A percentile compares a stretch with the other conserved stretches of the same genome.
phyloP scores from a whole-genome alignment of 2,888 invertebrate genomes.

The Spisula solida region DNA sequence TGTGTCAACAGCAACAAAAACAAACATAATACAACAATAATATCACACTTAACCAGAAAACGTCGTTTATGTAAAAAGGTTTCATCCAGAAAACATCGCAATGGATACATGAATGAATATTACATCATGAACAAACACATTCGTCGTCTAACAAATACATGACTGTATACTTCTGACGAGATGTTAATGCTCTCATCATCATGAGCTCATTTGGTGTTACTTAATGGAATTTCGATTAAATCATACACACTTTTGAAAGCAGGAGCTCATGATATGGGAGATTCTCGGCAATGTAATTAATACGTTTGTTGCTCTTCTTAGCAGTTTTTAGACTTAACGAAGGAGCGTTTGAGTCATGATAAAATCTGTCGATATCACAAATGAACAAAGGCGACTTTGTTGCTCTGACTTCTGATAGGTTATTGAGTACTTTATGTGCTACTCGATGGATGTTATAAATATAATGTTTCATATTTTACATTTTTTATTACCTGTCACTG shows the following conservation, averaged over 20 bases:
- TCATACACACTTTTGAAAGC: neutral
- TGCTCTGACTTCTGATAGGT: too few species aligned
- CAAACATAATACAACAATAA: too few species aligned
- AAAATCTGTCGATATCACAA: too few species aligned
- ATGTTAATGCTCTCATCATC: neutral
- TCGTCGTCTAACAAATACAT: neutral
- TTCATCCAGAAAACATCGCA: neutral
- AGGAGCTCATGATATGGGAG: neutral
- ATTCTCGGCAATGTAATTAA: neutral
- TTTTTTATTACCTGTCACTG: too few species aligned
- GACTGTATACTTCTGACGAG: neutral
- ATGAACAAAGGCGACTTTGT: too few species aligned
- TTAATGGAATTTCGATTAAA: constrained; percentile 20
- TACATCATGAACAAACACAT: neutral
- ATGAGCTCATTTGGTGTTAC: neutral
- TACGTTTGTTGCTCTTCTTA: neutral
- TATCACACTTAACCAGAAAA: neutral
- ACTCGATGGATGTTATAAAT: too few species aligned
- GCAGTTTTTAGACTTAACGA: too few species aligned
- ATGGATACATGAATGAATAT: neutral
- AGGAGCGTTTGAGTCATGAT: too few species aligned
- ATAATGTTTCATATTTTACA: too few species aligned
- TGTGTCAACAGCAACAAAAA: too few species aligned
- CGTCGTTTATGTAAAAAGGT: neutral
- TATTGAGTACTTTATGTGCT: too few species aligned